Evolutionary conservation across 2,113 vertebrate genomes (phyloP), one percentile per base, ranked within the genome.

Genomic region (Miniopterus natalensis): DNA sequence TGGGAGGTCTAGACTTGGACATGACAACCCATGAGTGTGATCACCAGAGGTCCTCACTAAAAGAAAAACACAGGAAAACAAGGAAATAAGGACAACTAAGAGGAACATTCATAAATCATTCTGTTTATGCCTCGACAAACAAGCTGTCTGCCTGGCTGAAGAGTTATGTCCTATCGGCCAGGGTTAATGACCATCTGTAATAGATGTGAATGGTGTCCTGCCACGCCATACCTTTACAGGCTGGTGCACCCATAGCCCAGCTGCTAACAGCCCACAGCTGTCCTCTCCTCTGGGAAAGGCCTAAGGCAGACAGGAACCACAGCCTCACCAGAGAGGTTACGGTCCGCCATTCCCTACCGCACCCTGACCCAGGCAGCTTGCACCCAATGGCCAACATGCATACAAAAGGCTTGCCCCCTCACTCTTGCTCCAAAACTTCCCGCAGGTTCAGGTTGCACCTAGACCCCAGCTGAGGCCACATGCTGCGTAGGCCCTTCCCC

Each of bases 101-200:
- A 66, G 73, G 47, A 42, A 94, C 15, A 70, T 90, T 42, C 73
- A 94, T 49, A 84, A 65, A 73, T 74, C 23, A 75, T 25, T 80
- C n/a, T 84, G 70, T n/a, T 59, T 79, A 40, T 65, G 36, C 31
- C 68, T 95, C 86, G 84, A 36, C 27, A 80, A 36, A 71, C 7
- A 71, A 92, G 74, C n/a, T 40, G 8, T 27, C 21, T 65, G 12
- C 55, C 53, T 73, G 63, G 45, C 31, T 59, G 63, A 51, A 31
- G 1, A 61, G 55, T 71, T 8, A n/a, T 18, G n/a, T 59, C 23
- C 66, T 61, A 53, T 42, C 13, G 53, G n/a, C 27, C 20, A 0
- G 31, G n/a, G 63, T 23, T 23, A 68, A 75, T 5, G 80, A 80
- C 14, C 45, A 88, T 36, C 59, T 79, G 13, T 6, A 45, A 27